Evolutionary conservation across 2,113 vertebrate genomes (phyloP), one percentile per base, ranked within the genome.

Genomic region (Zosterops pallidus): DNA sequence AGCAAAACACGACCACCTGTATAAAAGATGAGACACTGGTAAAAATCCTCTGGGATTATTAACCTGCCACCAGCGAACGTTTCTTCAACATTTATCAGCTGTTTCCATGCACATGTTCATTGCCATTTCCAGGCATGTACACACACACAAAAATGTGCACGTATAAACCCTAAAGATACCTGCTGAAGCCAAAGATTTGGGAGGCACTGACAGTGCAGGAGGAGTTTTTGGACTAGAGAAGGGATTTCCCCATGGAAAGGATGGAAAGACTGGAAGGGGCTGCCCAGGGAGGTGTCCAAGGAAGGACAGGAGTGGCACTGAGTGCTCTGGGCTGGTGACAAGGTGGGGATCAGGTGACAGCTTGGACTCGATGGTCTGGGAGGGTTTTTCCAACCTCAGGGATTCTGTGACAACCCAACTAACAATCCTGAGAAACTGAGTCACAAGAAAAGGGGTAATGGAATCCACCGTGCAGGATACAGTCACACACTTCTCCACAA

Each of bases 291-390:
- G 49, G 29, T 6, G 28, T 5, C 19, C 59, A 23, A 4, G 59
- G 22, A 39, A 17, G 4, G 33, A 0, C 41, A 22, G 56, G 28
- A 64, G 1, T 6, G 52, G 52, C 83, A 67, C 52, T 31, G 12
- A 9, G 52, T 0, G 60, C 44, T 31, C 60, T 67, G 70, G 29
- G 59, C 35, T 41, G 49, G 47, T 15, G 70, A 65, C 52, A 29
- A 1, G 12, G 24, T 9, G 62, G 21, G 29, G 3, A 67, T 57
- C 1, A 1, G 50, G 42, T 11, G n/a, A 49, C 50, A 35, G 10
- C 0, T 4, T 7, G 31, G 31, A 17, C 44, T 57, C 1, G 0
- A 1, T 9, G 35, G 9, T 2, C 25, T 42, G 5, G 21, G 16
- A 42, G 35, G 21, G 52, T 7, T 67, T 74, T 56, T 56, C 63